phyloP scores from a whole-genome alignment of 2,888 invertebrate genomes.

The Cabera pusaria region DNA sequence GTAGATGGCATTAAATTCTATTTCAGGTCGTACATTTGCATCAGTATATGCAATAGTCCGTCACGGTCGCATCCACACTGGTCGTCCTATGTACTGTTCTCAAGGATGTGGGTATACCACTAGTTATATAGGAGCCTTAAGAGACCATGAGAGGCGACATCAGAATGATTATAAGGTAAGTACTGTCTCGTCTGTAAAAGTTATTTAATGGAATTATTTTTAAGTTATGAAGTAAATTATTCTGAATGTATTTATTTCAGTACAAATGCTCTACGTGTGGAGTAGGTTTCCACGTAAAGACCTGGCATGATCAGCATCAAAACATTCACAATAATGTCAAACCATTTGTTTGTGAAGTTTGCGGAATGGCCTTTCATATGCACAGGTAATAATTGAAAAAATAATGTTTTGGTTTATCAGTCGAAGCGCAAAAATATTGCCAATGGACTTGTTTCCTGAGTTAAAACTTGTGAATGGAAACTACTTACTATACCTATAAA shows the following conservation, averaged over 20 bases:
- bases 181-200: background rate
- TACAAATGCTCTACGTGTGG: slow-evolving; percentile 54
- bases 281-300: slow-evolving; percentile 70
- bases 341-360: slow-evolving; percentile 69
- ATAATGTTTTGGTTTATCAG: too few relatives aligned
- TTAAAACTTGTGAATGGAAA: too few relatives aligned
- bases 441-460: too few relatives aligned
- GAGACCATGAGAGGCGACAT: slow-evolving; percentile 63
- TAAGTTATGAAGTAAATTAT: too few relatives aligned
- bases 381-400: slow-evolving; percentile 59
- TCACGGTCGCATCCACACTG: slow-evolving; percentile 61
- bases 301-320: slow-evolving; percentile 72
- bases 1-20: too few relatives aligned
- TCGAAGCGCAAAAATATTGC: too few relatives aligned
- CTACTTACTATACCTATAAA: too few relatives aligned
- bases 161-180: slow-evolving; percentile 55
- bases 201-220: too few relatives aligned
- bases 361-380: slow-evolving; percentile 66
- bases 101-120: slow-evolving; percentile 64
- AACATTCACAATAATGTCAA: slow-evolving; percentile 66
- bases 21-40: slow-evolving; percentile 66
- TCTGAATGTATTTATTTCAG: too few relatives aligned
- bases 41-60: slow-evolving; percentile 60
- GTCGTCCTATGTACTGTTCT: slow-evolving; percentile 49
- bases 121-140: slow-evolving; percentile 58